Base-by-base conservation (phyloP, 2,113 vertebrate species). In the Coregonus clupeaformis region DNA sequence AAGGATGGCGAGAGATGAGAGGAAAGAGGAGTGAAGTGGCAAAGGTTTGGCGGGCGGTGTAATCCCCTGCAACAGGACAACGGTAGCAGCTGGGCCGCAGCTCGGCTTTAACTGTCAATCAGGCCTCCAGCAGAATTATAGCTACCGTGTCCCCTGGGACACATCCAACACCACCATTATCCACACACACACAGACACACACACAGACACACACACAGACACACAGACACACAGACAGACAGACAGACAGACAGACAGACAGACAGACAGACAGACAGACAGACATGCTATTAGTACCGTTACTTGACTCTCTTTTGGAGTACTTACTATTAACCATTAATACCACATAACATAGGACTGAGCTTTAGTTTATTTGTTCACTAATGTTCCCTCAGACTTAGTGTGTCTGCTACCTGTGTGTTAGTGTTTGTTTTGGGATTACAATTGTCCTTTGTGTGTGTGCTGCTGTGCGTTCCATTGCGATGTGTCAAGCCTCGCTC, bases 401-500 rank as follows among this genome's bases (percentile, higher is more conserved):
- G 36, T 49, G 42, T 69, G 75, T 74, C 62, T 73, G 72, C 73
- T 81, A 77, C 72, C 67, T 81, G 63, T 81, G 73, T 70, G 77
- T 68, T 24, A 32, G 9, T 82, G 82, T 87, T 83, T 87, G 84
- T 74, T 88, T 81, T 79, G 74, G 77, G 84, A 82, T 87, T 78
- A 77, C 60, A 82, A 69, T 68, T 55, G 82, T 72, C 78, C 68
- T 72, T 12, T 74, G 64, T 71, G 64, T 77, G 36, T 79, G 13
- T 68, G 25, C 65, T 78, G 82, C 78, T 76, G 79, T 78, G 79
- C 87, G 89, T 90, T 91, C 89, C 87, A 77, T 75, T 84, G 83
- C 45, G 47, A 87, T 90, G 85, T 77, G 85, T 88, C 80, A 78
- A 83, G 78, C 82, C 68, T 79, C 59, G 45, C 45, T 72, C 45